Evolutionary conservation across 2,888 invertebrate species (phyloP).

Genomic region (Hedychridium roseum): DNA sequence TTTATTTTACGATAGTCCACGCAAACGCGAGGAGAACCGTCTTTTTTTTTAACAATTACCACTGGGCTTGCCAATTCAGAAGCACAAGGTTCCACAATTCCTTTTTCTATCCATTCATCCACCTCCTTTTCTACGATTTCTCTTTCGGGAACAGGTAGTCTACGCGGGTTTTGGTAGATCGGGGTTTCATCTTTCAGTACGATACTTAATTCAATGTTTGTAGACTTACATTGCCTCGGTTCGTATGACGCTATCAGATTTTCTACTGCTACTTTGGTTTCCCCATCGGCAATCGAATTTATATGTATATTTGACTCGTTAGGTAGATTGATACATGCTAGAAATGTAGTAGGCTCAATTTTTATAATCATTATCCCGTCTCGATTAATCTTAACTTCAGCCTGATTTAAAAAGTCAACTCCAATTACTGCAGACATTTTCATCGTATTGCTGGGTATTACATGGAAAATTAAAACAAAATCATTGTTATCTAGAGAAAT

Average conservation of each 20-base stretch:
- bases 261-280: conserved; percentile 6
- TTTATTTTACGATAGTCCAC: conserved; percentile 56
- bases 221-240: conserved; percentile 22
- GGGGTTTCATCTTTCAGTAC: conserved; percentile 31
- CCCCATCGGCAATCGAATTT: background rate
- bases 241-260: conserved; percentile 25
- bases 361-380: background rate
- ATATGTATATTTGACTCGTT: background rate
- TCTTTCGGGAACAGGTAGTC: background rate
- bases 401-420: background rate
- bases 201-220: conserved; percentile 32
- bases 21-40: conserved; percentile 36
- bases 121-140: background rate
- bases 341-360: background rate
- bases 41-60: conserved; percentile 17
- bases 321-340: background rate
- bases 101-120: background rate
- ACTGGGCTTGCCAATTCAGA: background rate
- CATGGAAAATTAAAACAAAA: background rate
- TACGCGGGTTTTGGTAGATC: background rate
- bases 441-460: background rate
- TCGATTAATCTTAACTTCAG: background rate
- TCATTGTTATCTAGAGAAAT: background rate
- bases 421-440: background rate
- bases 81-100: background rate